phyloP scores from a whole-genome alignment of 2,797 vertebrate species.

The Ambastaia sidthimunki region DNA sequence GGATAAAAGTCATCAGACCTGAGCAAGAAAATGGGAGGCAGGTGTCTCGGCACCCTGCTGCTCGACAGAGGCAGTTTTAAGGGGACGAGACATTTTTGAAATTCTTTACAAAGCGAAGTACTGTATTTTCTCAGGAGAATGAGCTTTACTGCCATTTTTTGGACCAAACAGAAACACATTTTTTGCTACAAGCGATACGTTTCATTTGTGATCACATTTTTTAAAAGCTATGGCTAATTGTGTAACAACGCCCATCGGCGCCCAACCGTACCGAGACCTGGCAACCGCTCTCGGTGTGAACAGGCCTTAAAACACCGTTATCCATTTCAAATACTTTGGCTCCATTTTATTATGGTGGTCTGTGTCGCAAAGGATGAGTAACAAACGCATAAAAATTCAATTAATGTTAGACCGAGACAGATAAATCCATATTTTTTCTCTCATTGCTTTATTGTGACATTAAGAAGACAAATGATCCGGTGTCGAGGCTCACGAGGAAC shows the following conservation, averaged over 20 bases:
- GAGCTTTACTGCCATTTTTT: not conserved
- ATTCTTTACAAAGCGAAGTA: conserved; percentile 27
- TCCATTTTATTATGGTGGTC: conserved; percentile 18
- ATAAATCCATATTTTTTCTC: conserved; percentile 54
- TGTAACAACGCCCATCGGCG: not conserved
- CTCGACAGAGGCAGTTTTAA: conserved; percentile 17
- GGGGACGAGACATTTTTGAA: too few species aligned
- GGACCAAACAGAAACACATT: not conserved
- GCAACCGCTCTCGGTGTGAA: not conserved
- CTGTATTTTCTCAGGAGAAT: not conserved
- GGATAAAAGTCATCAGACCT: conserved; percentile 63
- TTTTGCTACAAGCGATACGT: not conserved
- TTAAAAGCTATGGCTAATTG: not conserved
- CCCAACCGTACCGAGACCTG: not conserved
- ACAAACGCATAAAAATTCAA: conserved; percentile 59
- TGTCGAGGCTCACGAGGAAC: conserved; percentile 61
- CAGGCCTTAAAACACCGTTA: not conserved
- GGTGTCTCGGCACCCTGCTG: conserved; percentile 33
- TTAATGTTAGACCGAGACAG: conserved; percentile 45
- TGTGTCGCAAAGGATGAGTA: conserved; percentile 17
- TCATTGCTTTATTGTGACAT: conserved; percentile 56
- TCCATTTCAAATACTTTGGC: conserved; percentile 11
- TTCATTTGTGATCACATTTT: too few species aligned
- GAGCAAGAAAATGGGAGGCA: conserved; percentile 52
- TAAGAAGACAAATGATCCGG: conserved; percentile 67